These are phyloP conservation scores for Empis livida DNA, from an alignment of 2,888 invertebrate genomes.

Conservation along the genomic window DNA sequence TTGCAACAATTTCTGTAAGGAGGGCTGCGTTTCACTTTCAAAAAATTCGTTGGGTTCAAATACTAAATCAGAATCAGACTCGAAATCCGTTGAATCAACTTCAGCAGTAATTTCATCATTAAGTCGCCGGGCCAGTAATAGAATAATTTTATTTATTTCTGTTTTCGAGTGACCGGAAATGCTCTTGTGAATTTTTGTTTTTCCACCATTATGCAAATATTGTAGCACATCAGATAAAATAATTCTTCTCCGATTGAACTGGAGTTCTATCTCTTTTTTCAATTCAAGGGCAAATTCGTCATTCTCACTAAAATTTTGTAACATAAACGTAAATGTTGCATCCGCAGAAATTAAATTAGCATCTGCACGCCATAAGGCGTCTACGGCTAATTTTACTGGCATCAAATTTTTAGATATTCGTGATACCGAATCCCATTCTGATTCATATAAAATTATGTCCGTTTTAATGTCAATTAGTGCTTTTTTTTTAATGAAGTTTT, in stretches of 20 bases:
- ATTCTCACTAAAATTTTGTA: background rate
- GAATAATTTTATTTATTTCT: background rate
- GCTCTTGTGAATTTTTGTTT: constrained; percentile 1
- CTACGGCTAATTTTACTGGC: constrained; percentile 1
- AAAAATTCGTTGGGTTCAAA: background rate
- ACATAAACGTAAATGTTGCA: background rate
- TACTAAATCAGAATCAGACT: background rate
- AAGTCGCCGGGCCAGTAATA: background rate
- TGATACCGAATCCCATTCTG: background rate
- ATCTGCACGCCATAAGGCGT: constrained; percentile 1
- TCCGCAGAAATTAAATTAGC: background rate
- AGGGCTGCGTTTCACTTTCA: background rate
- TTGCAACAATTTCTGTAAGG: background rate
- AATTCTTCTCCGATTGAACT: background rate
- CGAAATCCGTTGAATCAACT: background rate
- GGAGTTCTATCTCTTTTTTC: background rate
- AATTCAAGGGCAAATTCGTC: background rate
- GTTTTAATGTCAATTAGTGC: constrained; percentile 13
- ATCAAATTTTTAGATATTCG: background rate
- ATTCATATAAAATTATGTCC: constrained; percentile 5
- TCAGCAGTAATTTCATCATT: background rate
- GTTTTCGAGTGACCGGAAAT: constrained; percentile 1
- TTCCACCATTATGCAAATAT: background rate
- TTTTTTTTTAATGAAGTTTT: constrained; percentile 14
- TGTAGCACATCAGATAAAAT: background rate